Evolutionary conservation across 2,113 vertebrate genomes (phyloP).

Genomic region (Heptranchias perlo): DNA sequence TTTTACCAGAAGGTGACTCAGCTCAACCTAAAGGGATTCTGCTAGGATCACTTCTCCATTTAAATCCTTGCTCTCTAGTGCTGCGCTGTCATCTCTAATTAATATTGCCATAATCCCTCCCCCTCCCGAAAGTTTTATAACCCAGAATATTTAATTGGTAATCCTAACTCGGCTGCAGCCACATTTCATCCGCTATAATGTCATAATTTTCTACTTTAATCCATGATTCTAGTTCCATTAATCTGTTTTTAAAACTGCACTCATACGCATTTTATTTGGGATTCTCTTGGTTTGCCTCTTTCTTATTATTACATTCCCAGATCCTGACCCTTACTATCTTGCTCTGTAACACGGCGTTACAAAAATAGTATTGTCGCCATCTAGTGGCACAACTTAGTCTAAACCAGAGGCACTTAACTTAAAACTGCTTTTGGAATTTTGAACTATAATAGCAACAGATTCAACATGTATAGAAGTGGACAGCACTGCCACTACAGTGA

Average conservation of each 20-base stretch:
- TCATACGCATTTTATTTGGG: not conserved
- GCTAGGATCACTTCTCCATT: not conserved
- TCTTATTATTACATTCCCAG: not conserved
- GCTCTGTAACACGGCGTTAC: not conserved
- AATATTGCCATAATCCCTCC: not conserved
- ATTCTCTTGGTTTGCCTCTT: not conserved
- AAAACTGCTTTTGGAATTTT: not conserved
- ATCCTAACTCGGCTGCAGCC: not conserved
- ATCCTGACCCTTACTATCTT: not conserved
- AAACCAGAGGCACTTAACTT: too few relatives aligned
- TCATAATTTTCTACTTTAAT: not conserved
- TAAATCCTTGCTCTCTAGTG: not conserved
- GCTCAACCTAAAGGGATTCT: not conserved
- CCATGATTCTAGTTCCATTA: not conserved
- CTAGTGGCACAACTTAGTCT: not conserved
- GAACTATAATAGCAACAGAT: too few relatives aligned
- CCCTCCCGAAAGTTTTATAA: not conserved
- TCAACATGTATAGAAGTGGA: too few relatives aligned
- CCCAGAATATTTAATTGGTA: not conserved
- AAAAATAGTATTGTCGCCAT: not conserved
- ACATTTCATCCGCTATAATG: not conserved
- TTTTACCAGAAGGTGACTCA: not conserved
- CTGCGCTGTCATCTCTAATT: not conserved
- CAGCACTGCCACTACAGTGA: too few relatives aligned
- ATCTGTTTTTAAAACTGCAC: not conserved